Evolutionary conservation across 2,797 vertebrate species (phyloP), one percentile per base, ranked within the genome.

Genomic region (Rhabdomys pumilio): DNA sequence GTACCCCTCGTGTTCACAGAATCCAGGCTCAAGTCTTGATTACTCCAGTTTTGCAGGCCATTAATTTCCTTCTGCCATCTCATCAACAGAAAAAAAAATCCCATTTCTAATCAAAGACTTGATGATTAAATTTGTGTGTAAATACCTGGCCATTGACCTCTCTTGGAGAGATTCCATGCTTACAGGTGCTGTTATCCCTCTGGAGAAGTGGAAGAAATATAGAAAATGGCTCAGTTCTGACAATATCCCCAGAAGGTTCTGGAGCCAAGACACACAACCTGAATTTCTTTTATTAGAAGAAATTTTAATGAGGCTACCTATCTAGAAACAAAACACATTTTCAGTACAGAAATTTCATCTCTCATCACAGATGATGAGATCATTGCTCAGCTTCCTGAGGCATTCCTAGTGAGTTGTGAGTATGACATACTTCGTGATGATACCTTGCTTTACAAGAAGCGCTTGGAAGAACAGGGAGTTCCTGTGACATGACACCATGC

Each of bases 401-500:
- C 98, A 3, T 99, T 99, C 86, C 59, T 99, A 12, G 97, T 99
- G 96, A 99, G 98, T 77, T 99, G 99, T 55, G 98, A 99, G 93
- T 98, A 98, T 19, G 99, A 99, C 1, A 96, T 99, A 20, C 82
- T 99, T 50, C 98, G 98, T 34, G 99, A 99, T 31, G 98, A 99
- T 13, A 96, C 98, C 44, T 93, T 99, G 17, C 97, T 99, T 44
- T 99, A 98, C 93, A 98, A 98, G 94, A 99, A 99, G 96, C 97
- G 98, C 12, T 69, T 99, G 95, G 98, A 99, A 96, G 98, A 99
- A 80, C 97, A 98, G 0, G 98, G 98, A 0, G 97, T 98, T 63
- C 96, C 31, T 0, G 99, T 99, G 96, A 98, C 98, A 63, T 99
- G 99, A 99, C 95, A 96, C 94, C 99, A 99, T 12, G 89, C 99